Evolutionary conservation across 2,797 vertebrate species (phyloP), one percentile per base, ranked within the genome.

Genomic region (Peromyscus attwateri): DNA sequence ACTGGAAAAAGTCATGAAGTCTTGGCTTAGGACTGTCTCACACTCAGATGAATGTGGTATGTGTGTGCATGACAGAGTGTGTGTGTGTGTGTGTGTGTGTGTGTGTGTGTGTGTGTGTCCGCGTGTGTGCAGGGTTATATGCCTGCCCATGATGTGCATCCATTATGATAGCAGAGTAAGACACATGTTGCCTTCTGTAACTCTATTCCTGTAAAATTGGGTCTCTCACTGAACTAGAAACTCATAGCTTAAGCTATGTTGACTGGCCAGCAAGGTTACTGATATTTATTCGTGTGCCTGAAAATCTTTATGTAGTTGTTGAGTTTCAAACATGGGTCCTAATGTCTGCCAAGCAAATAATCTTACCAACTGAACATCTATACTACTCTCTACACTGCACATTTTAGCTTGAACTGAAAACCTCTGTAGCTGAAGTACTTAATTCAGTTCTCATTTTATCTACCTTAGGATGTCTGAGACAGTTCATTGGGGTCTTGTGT

Each of bases 321-420:
- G 49, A n/a, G 23, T 29, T 71, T 87, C 25, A 29, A 29, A 55
- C 49, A 57, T 8, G 3, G 34, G 13, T 71, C 34, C 66, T 87
- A 25, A 40, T 71, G 25, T 71, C 68, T 87, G 9, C 34, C 55
- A 8, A 57, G n/a, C n/a, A 40, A 37, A 3, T 2, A 55, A 2
- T 40, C n/a, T 57, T 29, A 87, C 8, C 25, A 3, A 21, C 2
- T 73, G 6, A 76, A 3, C 37, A 14, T 75, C 55, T 75, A 40
- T 27, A 12, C 71, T 75, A 43, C 2, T 62, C 37, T 23, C 71
- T 40, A 25, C 4, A 34, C 27, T 82, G 12, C 34, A 34, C 9
- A 62, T 60, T 96, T 43, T 77, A 90, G 64, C 43, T 49, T n/a
- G 11, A 92, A 96, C 14, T 52, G 21, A 81, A 88, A 96, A 96